Conservation (phyloP, 2,113 vertebrate genomes). For the Vulpes lagopus region DNA sequence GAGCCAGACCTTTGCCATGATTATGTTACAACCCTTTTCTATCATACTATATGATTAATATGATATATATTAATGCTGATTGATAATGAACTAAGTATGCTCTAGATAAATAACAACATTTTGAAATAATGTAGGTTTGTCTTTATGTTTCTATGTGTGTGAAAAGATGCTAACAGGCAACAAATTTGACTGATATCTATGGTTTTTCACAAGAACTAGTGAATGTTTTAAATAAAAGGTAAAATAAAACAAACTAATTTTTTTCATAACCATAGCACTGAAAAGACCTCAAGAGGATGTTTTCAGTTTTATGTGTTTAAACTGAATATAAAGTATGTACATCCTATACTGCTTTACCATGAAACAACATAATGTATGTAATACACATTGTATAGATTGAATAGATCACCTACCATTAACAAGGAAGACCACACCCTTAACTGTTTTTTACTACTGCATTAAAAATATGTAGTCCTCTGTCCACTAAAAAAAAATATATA, state of each 20-base stretch:
- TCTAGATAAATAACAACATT: conserved; percentile 26
- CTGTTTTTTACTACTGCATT: background rate
- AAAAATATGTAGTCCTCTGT: background rate
- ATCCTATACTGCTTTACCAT: background rate
- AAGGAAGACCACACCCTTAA: background rate
- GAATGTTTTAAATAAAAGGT: conserved; percentile 5
- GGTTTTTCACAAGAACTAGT: conserved; percentile 22
- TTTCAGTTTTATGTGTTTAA: conserved; percentile 27
- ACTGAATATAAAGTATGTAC: conserved; percentile 29
- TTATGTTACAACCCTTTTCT: background rate
- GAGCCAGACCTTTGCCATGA: background rate
- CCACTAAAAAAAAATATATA: background rate
- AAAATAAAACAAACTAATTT: background rate
- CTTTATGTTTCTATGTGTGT: background rate
- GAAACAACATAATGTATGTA: background rate
- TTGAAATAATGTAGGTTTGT: background rate
- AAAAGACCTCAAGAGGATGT: background rate
- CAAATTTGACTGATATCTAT: background rate
- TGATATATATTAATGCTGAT: background rate
- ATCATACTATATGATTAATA: background rate
- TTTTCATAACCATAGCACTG: background rate
- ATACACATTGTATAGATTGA: background rate
- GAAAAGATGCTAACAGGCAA: background rate
- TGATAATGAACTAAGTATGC: background rate
- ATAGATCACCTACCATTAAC: background rate